These are phyloP conservation scores for Lutraria lutraria DNA, from an alignment of 2,888 invertebrate species.

Conservation along the genomic window DNA sequence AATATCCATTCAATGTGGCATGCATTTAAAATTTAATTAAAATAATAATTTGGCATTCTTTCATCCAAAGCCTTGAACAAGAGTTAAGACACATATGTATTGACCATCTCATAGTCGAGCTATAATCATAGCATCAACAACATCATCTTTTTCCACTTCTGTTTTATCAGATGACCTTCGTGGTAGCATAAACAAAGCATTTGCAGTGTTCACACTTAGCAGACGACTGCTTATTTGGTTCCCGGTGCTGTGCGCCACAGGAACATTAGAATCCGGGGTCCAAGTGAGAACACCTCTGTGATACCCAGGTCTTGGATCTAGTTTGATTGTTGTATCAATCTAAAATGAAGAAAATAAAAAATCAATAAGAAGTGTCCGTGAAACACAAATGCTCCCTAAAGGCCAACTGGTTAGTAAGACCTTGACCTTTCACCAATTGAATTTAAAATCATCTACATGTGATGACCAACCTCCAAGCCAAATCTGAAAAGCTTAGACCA, in stretches of 20 bases:
- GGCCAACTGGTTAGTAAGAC: too few relatives aligned
- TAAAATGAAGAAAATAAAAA: conserved; percentile 65
- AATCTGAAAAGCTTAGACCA: too few relatives aligned
- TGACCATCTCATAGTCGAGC: conserved; percentile 70
- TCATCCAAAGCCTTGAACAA: not conserved
- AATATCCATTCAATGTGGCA: too few relatives aligned
- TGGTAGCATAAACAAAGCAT: conserved; percentile 92
- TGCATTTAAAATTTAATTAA: not conserved
- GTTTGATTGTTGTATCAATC: conserved; percentile 86
- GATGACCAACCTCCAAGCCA: too few relatives aligned
- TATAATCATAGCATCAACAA: conserved; percentile 85
- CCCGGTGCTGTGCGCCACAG: conserved; percentile 89
- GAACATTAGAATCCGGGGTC: conserved; percentile 76
- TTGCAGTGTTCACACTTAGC: conserved; percentile 92
- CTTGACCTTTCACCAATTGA: too few relatives aligned
- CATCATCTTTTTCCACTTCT: conserved; percentile 74
- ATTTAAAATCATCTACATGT: too few relatives aligned
- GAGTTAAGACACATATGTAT: not conserved
- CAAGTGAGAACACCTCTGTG: conserved; percentile 89
- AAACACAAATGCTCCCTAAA: too few relatives aligned
- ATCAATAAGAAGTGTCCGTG: too few relatives aligned
- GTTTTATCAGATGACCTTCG: conserved; percentile 85
- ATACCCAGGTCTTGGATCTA: conserved; percentile 96
- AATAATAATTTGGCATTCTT: not conserved
- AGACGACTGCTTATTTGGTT: conserved; percentile 96